phyloP scores from a whole-genome alignment of 1,140 invertebrate species.

The Agraylea sexmaculata region DNA sequence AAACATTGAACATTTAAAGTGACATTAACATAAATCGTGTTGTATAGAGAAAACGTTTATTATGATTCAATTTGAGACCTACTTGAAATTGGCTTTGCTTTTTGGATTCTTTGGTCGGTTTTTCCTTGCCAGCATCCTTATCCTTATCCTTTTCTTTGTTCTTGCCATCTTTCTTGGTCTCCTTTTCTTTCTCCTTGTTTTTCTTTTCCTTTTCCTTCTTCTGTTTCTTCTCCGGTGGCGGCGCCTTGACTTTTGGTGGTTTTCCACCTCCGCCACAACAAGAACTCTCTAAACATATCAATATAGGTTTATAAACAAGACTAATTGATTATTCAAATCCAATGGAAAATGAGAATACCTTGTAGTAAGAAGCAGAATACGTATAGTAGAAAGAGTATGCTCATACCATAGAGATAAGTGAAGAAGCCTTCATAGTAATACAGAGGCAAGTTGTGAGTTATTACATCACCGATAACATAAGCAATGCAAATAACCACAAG shows the following conservation, averaged over 20 bases:
- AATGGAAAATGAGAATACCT: slow-evolving; percentile 28
- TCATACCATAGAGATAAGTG: slow-evolving; percentile 90
- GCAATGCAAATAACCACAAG: slow-evolving; percentile 84
- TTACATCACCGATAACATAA: slow-evolving; percentile 85
- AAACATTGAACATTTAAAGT: no score
- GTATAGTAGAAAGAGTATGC: slow-evolving; percentile 90
- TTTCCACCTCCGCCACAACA: slow-evolving; percentile 61
- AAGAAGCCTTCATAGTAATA: slow-evolving; percentile 94
- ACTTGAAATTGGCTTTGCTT: slow-evolving; percentile 53
- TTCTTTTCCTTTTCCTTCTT: slow-evolving; percentile 61
- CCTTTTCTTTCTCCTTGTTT: slow-evolving; percentile 47
- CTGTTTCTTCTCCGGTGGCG: slow-evolving; percentile 60
- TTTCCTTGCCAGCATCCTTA: slow-evolving; percentile 37
- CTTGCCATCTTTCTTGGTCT: slow-evolving; percentile 42
- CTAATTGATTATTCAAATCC: slow-evolving; percentile 9
- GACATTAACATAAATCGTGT: no score
- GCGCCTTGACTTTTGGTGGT: slow-evolving; percentile 51
- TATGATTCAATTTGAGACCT: no score
- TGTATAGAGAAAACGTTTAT: no score
- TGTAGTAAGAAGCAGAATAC: slow-evolving; percentile 93
- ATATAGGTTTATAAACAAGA: slow-evolving; percentile 5
- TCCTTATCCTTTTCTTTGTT: slow-evolving; percentile 48
- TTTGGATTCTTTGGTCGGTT: slow-evolving; percentile 45
- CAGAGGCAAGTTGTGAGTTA: slow-evolving; percentile 80
- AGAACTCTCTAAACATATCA: slow-evolving; percentile 51